Evolutionary conservation across 2,888 invertebrate genomes (phyloP).

Genomic region (Cantharis rufa): DNA sequence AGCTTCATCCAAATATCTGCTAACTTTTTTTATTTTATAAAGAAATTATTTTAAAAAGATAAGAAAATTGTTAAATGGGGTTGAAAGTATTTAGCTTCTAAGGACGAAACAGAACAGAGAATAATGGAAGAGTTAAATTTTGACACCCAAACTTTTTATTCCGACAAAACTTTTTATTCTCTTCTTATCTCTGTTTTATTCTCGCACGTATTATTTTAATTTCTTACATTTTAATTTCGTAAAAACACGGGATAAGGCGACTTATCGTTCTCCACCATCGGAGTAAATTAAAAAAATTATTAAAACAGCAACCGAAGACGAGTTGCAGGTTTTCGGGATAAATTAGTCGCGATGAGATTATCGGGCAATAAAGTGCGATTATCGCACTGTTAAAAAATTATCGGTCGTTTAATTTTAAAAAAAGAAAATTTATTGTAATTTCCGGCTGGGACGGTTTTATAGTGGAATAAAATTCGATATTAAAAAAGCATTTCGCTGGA

Average conservation of each 20-base stretch:
- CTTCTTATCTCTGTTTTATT: not conserved
- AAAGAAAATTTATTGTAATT: not conserved
- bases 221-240: not conserved
- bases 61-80: slow-evolving; percentile 27
- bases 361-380: not conserved
- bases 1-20: not conserved
- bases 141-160: not conserved
- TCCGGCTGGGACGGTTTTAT: not conserved
- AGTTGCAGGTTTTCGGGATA: not conserved
- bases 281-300: not conserved
- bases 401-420: not conserved
- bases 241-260: not conserved
- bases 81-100: slow-evolving; percentile 18
- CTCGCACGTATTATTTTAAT: not conserved
- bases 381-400: not conserved
- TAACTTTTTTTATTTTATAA: slow-evolving; percentile 10
- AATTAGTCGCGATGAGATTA: not conserved
- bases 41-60: slow-evolving; percentile 13
- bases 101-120: slow-evolving; percentile 17
- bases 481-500: not conserved
- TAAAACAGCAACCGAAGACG: not conserved
- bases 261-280: not conserved
- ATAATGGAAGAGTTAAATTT: not conserved
- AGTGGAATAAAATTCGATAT: not conserved
- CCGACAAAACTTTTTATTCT: not conserved